Conservation (phyloP, 2,797 vertebrate genomes). For the Iguana delicatissima region DNA sequence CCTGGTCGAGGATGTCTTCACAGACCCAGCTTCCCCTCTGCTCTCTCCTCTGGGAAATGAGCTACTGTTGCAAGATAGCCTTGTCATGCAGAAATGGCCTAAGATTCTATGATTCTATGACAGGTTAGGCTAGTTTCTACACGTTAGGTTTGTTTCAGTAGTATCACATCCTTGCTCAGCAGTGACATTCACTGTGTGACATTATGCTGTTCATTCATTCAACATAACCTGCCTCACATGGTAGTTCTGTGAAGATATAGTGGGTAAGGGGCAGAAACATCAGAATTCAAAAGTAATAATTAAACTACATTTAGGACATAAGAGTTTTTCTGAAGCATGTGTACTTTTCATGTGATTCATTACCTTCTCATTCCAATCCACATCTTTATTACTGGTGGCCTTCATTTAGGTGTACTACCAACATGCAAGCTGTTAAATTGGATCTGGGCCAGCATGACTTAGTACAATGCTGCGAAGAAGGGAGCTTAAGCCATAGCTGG, state of each 20-base stretch:
- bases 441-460: too few species aligned
- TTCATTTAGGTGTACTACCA: conserved; percentile 16
- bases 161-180: background rate
- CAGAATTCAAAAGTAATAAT: background rate
- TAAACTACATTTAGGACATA: background rate
- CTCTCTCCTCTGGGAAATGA: too few species aligned
- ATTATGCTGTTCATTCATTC: background rate
- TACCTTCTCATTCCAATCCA: conserved; percentile 17
- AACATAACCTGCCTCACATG: background rate
- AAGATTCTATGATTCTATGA: too few species aligned
- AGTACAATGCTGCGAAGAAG: too few species aligned
- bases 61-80: too few species aligned
- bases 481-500: too few species aligned
- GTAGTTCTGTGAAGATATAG: background rate
- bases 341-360: background rate
- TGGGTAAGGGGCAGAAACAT: background rate
- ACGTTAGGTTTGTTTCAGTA: too few species aligned
- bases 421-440: too few species aligned
- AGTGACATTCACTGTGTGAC: background rate
- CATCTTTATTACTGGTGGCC: conserved; percentile 20
- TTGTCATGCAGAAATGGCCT: too few species aligned
- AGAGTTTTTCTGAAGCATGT: conserved; percentile 51
- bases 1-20: too few species aligned
- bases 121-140: too few species aligned
- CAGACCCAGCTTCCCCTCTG: too few species aligned